Base-by-base conservation (phyloP, 1,140 invertebrate genomes). In the Brachionus sp. region DNA sequence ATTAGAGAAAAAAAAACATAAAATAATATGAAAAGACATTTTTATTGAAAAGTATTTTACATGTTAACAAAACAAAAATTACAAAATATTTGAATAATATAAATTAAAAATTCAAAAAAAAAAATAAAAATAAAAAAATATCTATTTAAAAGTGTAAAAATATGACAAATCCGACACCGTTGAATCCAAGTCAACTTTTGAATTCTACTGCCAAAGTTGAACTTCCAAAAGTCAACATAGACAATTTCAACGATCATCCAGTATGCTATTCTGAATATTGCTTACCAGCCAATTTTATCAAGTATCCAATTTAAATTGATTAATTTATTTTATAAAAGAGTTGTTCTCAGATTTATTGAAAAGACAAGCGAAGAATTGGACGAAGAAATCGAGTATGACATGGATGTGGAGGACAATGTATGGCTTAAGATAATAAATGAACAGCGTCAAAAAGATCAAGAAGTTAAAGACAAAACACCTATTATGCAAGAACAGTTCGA, bases 341-440 rank as follows among this genome's bases (percentile, higher is more conserved):
- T 2, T 16, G 3, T 25, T 64, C 19, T 70, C 6, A 75, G 70
- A 46, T 75, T 46, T n/a, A 50, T 25, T 46, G 96, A 98, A 88
- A 95, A 95, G 86, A 94, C 94, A 62, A 92, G 92, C 5, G 96
- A 98, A 88, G 96, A 98, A 88, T 90, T 98, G 53, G 95, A 98
- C 90, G 93, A 95, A 86, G 92, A 93, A 89, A 92, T 98, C 3
- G 96, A 98, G 87, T 98, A 98, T 91, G 96, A 98, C 90, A 93
- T 98, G 84, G 97, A 98, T 89, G 96, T 98, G 89, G 96, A 98
- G 90, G 84, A 85, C 33, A 62, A 82, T 19, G 70, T 68, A 19
- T 85, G 84, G 84, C 19, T 85, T 2, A 62, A 73, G 37, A 19
- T 84, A 13, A 57, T 85, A 19, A 85, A 85, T 35, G 50, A 84